Percentiles rank a stretch among this genome's conserved stretches.
Evolutionary conservation across 2,888 invertebrate genomes (phyloP).

Genomic region (Baronia brevicornis): DNA sequence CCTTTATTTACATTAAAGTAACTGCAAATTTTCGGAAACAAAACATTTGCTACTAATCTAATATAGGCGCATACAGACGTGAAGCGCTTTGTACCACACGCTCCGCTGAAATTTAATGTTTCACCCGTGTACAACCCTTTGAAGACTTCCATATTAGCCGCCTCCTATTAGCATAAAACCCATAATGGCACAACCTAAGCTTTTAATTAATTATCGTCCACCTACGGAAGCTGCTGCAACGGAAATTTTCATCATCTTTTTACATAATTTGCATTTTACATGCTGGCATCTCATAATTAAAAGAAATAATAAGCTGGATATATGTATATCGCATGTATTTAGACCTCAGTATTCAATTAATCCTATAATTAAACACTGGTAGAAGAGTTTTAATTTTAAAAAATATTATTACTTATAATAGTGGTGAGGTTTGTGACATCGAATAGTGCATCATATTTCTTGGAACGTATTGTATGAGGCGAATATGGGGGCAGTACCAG

Average conservation of each 20-base stretch:
- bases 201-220: conserved; percentile 68
- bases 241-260: conserved; percentile 33
- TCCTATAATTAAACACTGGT: too few relatives aligned
- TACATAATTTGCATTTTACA: conserved; percentile 43
- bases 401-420: too few relatives aligned
- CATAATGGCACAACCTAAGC: conserved; percentile 60
- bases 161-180: conserved; percentile 66
- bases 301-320: conserved; percentile 2
- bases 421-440: too few relatives aligned
- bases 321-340: too few relatives aligned
- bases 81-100: conserved; percentile 36
- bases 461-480: conserved; percentile 5
- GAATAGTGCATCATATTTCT: too few relatives aligned
- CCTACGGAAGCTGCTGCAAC: conserved; percentile 38
- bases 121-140: conserved; percentile 48
- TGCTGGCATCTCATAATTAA: conserved; percentile 18
- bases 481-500: too few relatives aligned
- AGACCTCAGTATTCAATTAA: too few relatives aligned
- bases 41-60: conserved; percentile 33
- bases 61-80: conserved; percentile 31
- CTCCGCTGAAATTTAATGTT: conserved; percentile 57
- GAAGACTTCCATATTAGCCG: conserved; percentile 59
- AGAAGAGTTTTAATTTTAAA: too few relatives aligned
- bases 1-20: background rate
- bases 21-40: conserved; percentile 22